Percentiles rank a stretch among this genome's conserved stretches.
Evolutionary conservation across 2,888 invertebrate species (phyloP).

Genomic region (Ctena decussata): DNA sequence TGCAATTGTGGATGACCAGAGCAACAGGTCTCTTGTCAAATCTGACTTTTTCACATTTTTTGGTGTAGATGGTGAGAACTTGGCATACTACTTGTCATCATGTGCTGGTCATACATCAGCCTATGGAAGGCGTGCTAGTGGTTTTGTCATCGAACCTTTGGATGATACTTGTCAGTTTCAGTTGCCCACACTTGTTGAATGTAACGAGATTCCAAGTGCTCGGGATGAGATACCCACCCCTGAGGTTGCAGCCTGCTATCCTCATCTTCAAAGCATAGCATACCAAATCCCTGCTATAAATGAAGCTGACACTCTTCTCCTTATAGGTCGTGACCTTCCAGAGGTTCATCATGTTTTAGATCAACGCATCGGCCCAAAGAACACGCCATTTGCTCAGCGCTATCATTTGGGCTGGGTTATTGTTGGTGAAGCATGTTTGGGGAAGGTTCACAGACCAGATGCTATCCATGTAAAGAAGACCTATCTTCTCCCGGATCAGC

Average conservation of each 20-base stretch:
- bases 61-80: background rate
- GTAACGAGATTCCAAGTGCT: slow-evolving; percentile 28
- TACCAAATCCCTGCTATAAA: slow-evolving; percentile 22
- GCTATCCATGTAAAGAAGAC: background rate
- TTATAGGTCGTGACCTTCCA: slow-evolving; percentile 16
- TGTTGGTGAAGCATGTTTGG: slow-evolving; percentile 51
- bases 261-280: background rate
- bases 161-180: slow-evolving; percentile 22
- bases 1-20: background rate
- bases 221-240: slow-evolving; percentile 41
- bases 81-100: background rate
- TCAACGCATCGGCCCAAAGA: slow-evolving; percentile 1
- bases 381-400: slow-evolving; percentile 12
- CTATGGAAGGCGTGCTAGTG: background rate
- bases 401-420: slow-evolving; percentile 24
- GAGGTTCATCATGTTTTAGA: slow-evolving; percentile 29
- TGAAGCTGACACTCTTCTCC: background rate
- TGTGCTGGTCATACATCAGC: background rate
- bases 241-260: background rate
- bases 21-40: background rate
- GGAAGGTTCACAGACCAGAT: slow-evolving; percentile 34
- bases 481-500: background rate
- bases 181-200: slow-evolving; percentile 42
- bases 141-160: background rate
- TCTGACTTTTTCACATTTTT: background rate